A percentile compares a stretch with the other conserved stretches of the same genome.
phyloP scores from a whole-genome alignment of 2,113 vertebrate genomes.

The Leiothrix lutea region DNA sequence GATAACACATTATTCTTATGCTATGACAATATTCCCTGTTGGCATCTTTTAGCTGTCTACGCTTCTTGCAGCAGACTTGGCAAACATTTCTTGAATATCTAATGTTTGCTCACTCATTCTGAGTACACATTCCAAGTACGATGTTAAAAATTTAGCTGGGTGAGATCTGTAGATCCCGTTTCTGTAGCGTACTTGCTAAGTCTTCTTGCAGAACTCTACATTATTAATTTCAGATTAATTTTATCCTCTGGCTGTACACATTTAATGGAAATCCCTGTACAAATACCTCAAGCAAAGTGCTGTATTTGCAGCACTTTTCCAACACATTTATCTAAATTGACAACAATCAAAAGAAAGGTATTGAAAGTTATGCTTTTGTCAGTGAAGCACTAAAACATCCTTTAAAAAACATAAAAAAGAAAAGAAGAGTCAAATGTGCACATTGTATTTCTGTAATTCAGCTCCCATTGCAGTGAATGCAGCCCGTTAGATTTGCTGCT shows the following conservation, averaged over 20 bases:
- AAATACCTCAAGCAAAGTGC: background rate
- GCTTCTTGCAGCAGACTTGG: slow-evolving; percentile 37
- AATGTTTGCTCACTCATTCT: slow-evolving; percentile 37
- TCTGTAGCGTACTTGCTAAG: background rate
- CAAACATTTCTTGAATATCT: slow-evolving; percentile 53
- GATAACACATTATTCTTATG: slow-evolving; percentile 59
- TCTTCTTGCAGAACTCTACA: background rate
- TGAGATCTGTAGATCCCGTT: background rate
- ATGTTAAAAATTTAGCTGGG: slow-evolving; percentile 32
- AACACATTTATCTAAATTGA: background rate
- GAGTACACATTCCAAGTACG: background rate
- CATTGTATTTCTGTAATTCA: background rate
- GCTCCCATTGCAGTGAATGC: background rate
- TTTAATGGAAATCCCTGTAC: slow-evolving; percentile 8
- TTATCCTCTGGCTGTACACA: background rate
- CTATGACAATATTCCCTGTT: slow-evolving; percentile 56
- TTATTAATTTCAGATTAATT: slow-evolving; percentile 61
- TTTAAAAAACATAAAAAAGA: background rate
- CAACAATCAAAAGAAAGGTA: background rate
- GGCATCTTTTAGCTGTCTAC: slow-evolving; percentile 59
- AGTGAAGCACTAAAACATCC: background rate
- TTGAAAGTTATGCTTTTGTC: background rate
- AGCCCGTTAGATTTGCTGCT: slow-evolving; percentile 14
- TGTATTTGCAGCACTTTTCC: background rate
- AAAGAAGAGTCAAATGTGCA: background rate